These are phyloP conservation scores for Podiceps cristatus DNA, from an alignment of 2,113 vertebrate species.

Conservation along the genomic window DNA sequence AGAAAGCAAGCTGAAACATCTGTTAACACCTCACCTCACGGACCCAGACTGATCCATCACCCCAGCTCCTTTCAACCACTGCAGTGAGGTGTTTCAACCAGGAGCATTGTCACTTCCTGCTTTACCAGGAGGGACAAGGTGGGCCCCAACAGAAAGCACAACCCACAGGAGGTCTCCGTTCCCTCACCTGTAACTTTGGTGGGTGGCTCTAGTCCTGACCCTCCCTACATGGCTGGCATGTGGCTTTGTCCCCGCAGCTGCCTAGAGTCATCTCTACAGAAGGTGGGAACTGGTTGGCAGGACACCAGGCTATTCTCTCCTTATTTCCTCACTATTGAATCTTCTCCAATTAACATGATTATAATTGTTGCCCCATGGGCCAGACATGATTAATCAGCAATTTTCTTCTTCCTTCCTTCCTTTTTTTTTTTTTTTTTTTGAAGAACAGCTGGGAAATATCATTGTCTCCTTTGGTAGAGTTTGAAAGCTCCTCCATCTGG, in stretches of 20 bases:
- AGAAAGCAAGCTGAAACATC: not conserved
- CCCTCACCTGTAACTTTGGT: not conserved
- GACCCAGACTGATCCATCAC: not conserved
- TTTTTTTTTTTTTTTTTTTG: not conserved
- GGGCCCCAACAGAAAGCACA: not conserved
- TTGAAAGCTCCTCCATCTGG: constrained; percentile 53
- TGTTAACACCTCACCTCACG: not conserved
- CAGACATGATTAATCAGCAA: constrained; percentile 71
- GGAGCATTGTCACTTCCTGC: not conserved
- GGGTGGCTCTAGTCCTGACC: not conserved
- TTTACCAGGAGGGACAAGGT: not conserved
- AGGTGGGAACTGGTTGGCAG: not conserved
- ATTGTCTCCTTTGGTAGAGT: constrained; percentile 20
- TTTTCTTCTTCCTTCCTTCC: not conserved
- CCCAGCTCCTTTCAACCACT: not conserved
- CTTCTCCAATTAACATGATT: constrained; percentile 10
- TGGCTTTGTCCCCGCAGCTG: not conserved
- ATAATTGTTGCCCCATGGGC: constrained; percentile 17
- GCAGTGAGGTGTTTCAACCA: not conserved
- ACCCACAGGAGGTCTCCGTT: not conserved
- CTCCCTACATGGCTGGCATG: rapidly evolving
- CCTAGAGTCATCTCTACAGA: not conserved
- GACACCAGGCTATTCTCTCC: not conserved
- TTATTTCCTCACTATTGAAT: not conserved
- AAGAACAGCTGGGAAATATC: constrained; percentile 45